Base-by-base conservation (phyloP, 2,888 invertebrate species). In the Ariolimax columbianus region DNA sequence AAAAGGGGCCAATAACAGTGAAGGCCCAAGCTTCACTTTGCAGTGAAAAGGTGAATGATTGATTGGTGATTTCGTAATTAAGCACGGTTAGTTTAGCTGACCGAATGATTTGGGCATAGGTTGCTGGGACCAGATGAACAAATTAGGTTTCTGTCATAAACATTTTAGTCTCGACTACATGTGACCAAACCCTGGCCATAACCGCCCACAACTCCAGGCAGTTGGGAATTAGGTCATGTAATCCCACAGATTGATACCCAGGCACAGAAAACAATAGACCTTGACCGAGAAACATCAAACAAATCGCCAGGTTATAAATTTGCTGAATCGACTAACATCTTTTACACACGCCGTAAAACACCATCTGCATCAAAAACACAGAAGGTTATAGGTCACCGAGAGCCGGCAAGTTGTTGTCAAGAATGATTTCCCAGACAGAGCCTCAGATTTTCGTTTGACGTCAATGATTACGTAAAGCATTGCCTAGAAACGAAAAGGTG, bases 381-480 rank as follows among this genome's bases (percentile, higher is more conserved):
- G 17, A 1, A 73, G 43, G n/a, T 73, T 9, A 72, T 2, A 40
- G 72, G 40, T 40, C 38, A 72, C 40, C 40, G 30, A 23, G 4
- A 26, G 17, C 4, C 7, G 2, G 14, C 66, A 14, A 66, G n/a
- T 68, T 36, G n/a, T 68, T 36, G 17, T 30, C 3, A 11, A 70
- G 6, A 47, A n/a, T 1, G 4, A 14, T 40, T 30, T 40, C 82
- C 82, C 82, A n/a, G 43, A 63, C 59, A 73, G 82, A 17, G 75
- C 82, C 82, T 82, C 82, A 81, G 2, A 36, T 51, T 72, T 72
- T 40, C 47, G 43, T 19, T 75, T 75, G 73, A 82, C 82, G 82
- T 82, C 82, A 82, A n/a, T 63, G 82, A 82, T 82, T 73, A 43
- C 82, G 82, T 75, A 82, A 82, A 82, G 23, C 59, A 82, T 81